Conservation (phyloP, 2,888 invertebrate species). For the Caenorhabditis uteleia region DNA sequence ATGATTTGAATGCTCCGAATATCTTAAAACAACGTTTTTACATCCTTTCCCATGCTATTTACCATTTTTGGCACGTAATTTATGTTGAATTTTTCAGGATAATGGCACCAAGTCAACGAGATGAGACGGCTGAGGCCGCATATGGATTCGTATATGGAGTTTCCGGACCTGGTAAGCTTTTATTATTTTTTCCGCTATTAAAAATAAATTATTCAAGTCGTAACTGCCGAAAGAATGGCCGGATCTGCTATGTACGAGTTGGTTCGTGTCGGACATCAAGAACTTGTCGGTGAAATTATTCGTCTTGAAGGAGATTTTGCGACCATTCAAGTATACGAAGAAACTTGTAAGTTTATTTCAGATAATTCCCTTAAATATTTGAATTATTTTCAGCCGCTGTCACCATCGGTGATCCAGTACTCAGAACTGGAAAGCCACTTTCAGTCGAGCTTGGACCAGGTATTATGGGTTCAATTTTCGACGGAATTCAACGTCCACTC, state of each 20-base stretch:
- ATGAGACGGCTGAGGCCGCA: slow-evolving; percentile 5
- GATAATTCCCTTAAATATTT: not conserved
- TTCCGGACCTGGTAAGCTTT: slow-evolving; percentile 76
- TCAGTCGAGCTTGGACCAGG: slow-evolving; percentile 99
- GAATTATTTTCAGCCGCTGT: slow-evolving; percentile 80
- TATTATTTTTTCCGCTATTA: not conserved
- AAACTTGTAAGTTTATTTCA: slow-evolving; percentile 72
- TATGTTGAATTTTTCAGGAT: slow-evolving; percentile 6
- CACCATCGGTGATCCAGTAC: slow-evolving; percentile 97
- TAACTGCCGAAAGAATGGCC: slow-evolving; percentile 98
- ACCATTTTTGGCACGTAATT: not conserved
- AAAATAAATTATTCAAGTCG: slow-evolving; percentile 77
- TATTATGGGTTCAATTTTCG: slow-evolving; percentile 98
- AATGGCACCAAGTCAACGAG: slow-evolving; percentile 17
- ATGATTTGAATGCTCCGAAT: not conserved
- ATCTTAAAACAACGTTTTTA: not conserved
- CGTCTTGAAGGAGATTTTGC: slow-evolving; percentile 99
- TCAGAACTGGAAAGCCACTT: slow-evolving; percentile 96
- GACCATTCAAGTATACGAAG: slow-evolving; percentile 89
- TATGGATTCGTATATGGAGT: slow-evolving; percentile 25
- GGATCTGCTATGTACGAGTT: slow-evolving; percentile 97
- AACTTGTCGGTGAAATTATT: slow-evolving; percentile 99
- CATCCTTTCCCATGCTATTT: slow-evolving; percentile 2
- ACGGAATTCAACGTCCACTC: slow-evolving; percentile 98
- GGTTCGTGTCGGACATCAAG: slow-evolving; percentile 96